Percentiles rank a stretch among this genome's conserved stretches.
Conservation (phyloP, 2,888 invertebrate species). For the Rhyacophila evoluta region DNA sequence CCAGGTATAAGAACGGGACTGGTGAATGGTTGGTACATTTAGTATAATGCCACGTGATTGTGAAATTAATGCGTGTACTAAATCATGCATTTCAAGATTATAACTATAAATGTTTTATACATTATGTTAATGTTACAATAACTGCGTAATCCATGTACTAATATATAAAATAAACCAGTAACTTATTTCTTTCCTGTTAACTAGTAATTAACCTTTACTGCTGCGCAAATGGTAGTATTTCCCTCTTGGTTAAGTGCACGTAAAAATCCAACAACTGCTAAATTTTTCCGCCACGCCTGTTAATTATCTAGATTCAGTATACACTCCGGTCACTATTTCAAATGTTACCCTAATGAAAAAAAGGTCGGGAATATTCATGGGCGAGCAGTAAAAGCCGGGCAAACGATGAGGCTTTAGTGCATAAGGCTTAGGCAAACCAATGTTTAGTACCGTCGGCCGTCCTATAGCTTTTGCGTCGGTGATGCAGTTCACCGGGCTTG, state of each 20-base stretch:
- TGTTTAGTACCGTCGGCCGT: slow-evolving; percentile 42
- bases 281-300: not conserved
- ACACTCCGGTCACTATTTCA: slow-evolving; percentile 1
- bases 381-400: slow-evolving; percentile 4
- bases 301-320: not conserved
- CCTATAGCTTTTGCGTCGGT: slow-evolving; percentile 24
- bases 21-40: too few species aligned
- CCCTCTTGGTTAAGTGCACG: not conserved
- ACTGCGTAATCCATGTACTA: too few species aligned
- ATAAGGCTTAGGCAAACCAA: slow-evolving; percentile 41
- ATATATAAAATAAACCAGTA: too few species aligned
- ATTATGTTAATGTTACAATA: too few species aligned
- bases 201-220: not conserved
- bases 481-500: not conserved
- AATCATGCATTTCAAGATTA: too few species aligned
- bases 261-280: not conserved
- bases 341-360: slow-evolving; percentile 24
- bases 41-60: too few species aligned
- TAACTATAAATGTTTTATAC: too few species aligned
- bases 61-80: too few species aligned
- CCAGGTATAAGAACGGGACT: too few species aligned
- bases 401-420: not conserved
- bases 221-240: not conserved
- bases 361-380: slow-evolving; percentile 21
- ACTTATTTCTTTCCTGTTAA: not conserved